phyloP scores from a whole-genome alignment of 2,888 invertebrate genomes.

The Cistogaster globosa region DNA sequence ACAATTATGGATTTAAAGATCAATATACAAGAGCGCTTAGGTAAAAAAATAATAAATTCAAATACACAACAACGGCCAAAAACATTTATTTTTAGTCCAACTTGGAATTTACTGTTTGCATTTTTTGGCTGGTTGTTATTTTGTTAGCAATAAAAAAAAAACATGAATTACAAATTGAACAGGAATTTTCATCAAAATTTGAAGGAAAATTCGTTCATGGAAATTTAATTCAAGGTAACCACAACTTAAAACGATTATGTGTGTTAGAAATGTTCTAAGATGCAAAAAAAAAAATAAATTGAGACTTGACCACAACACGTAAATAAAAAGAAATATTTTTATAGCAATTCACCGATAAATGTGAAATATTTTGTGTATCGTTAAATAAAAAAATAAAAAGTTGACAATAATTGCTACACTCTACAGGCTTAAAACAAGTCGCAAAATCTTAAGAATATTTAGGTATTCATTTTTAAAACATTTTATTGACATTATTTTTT shows the following conservation, averaged over 20 bases:
- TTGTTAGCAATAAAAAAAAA: conserved; percentile 51
- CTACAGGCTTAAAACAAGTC: too few species aligned
- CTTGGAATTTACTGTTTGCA: conserved; percentile 39
- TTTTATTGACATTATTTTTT: too few species aligned
- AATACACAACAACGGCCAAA: conserved; percentile 25
- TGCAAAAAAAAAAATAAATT: too few species aligned
- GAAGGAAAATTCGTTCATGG: not conserved
- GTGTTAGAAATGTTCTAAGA: not conserved
- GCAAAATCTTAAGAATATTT: too few species aligned
- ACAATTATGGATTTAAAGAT: conserved; percentile 62
- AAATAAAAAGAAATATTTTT: too few species aligned
- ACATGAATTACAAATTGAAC: conserved; percentile 59
- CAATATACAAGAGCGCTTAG: conserved; percentile 58
- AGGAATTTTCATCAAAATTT: conserved; percentile 14
- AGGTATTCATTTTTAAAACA: too few species aligned
- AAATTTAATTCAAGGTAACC: conserved; percentile 37
- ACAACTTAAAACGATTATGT: not conserved
- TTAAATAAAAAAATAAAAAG: too few species aligned
- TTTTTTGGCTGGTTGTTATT: conserved; percentile 34
- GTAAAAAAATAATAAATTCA: not conserved
- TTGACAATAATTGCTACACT: too few species aligned
- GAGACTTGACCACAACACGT: not conserved
- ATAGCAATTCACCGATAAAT: too few species aligned
- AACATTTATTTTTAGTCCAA: conserved; percentile 61
- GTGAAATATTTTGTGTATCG: too few species aligned